These are phyloP conservation scores for Phrynocephalus vlangalii DNA, from an alignment of 2,797 vertebrate genomes.

Conservation along the genomic window DNA sequence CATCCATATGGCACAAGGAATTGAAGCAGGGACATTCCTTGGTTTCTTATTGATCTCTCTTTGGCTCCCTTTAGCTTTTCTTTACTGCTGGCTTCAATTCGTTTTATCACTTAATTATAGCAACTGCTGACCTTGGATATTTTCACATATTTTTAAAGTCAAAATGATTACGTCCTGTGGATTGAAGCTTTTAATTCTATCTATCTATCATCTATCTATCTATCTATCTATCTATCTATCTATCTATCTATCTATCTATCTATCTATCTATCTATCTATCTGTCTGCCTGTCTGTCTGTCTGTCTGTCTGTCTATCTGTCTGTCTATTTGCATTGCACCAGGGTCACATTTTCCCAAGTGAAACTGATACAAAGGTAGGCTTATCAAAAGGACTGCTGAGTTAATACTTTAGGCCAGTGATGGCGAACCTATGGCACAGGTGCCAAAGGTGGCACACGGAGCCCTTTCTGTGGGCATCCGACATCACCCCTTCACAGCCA, in stretches of 20 bases:
- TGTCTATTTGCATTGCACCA: too few species aligned
- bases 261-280: too few species aligned
- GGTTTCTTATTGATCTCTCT: not conserved
- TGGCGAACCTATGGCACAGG: too few species aligned
- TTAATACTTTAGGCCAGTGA: not conserved
- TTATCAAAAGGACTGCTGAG: not conserved
- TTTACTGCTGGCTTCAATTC: not conserved
- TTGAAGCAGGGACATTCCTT: not conserved
- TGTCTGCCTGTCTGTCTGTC: too few species aligned
- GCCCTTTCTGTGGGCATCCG: too few species aligned
- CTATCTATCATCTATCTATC: too few species aligned
- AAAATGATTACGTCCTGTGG: conserved; percentile 6
- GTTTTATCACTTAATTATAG: not conserved
- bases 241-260: too few species aligned
- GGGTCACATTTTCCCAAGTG: not conserved
- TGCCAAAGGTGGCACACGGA: too few species aligned
- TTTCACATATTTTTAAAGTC: not conserved
- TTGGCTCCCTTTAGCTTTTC: conserved; percentile 3
- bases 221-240: too few species aligned
- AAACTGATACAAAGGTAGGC: not conserved
- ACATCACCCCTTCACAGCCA: too few species aligned
- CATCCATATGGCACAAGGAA: not conserved
- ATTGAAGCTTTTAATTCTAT: not conserved
- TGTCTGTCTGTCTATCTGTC: not conserved
- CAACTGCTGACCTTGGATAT: not conserved